Base-by-base conservation (phyloP, 2,797 vertebrate species). In the Antennarius maculatus region DNA sequence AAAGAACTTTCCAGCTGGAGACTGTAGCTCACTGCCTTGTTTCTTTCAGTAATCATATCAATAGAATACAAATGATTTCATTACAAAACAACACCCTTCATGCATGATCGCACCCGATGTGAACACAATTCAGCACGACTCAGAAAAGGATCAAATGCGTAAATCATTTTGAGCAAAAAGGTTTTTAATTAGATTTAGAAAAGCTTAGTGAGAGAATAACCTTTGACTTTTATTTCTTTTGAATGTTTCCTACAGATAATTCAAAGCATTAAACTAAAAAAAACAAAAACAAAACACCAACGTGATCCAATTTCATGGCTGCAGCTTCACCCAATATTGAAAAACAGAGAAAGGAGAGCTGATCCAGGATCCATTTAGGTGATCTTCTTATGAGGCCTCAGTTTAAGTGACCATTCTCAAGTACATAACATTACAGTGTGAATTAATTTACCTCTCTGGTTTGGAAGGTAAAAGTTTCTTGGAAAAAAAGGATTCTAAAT, bases 11-110 rank as follows among this genome's bases (percentile, higher is more conserved):
- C 27, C 60, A 70, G 27, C 14, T 17, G 47, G 34, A 55, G 17
- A 49, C 18, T 13, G 12, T 31, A 53, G 72, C 27, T 63, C 47
- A 7, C 13, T 65, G 29, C 13, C 28, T 54, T 55, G 46, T 18
- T 57, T 7, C 29, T 12, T 27, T 5, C 59, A 52, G 52, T 49
- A 66, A 61, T 54, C 66, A 49, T 18, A 69, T 73, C 68, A 67
- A 63, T 62, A 65, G 66, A 71, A 73, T 63, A 70, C 50, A 73
- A 59, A 79, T 62, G 12, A 62, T 76, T 81, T 70, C 15, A 61
- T 53, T 47, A 54, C 47, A 63, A 64, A 76, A 68, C 64, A 66
- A 16, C 45, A 29, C 15, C 61, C 61, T 71, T 69, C 54, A 70
- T 56, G 50, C 53, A 57, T 55, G 60, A 64, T 61, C 51, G 60